phyloP scores from a whole-genome alignment of 1,140 invertebrate genomes.

The Hormaphis cornu region DNA sequence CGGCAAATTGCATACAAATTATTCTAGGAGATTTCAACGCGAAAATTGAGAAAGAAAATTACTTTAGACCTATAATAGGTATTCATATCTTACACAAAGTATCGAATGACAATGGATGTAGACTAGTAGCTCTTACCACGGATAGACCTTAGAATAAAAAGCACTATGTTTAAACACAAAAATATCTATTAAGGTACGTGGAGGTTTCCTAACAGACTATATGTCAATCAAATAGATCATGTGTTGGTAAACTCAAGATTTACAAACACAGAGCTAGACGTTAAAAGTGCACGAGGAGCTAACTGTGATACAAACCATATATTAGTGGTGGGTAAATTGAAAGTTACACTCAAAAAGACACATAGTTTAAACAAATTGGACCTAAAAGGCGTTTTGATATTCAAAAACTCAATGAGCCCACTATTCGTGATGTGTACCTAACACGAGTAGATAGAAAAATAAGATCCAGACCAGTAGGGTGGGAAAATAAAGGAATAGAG shows the following conservation, averaged over 20 bases:
- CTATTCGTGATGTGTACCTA: not conserved
- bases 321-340: constrained; percentile 32
- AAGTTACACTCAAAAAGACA: constrained; percentile 1
- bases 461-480: not conserved
- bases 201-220: constrained; percentile 33
- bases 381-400: not conserved
- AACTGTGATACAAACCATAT: constrained; percentile 33
- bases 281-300: constrained; percentile 32
- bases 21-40: constrained; percentile 34
- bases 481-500: not conserved
- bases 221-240: constrained; percentile 36
- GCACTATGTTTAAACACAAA: constrained; percentile 35
- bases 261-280: constrained; percentile 18
- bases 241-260: constrained; percentile 33
- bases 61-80: constrained; percentile 35
- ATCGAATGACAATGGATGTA: constrained; percentile 35
- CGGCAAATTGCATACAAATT: constrained; percentile 20
- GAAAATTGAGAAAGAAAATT: constrained; percentile 29
- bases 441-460: not conserved
- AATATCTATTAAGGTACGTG: constrained; percentile 37
- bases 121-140: constrained; percentile 34
- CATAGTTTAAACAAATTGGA: not conserved
- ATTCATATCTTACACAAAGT: constrained; percentile 39
- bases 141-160: constrained; percentile 35
- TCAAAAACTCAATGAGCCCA: not conserved